Evolutionary conservation across 2,888 invertebrate genomes (phyloP), one percentile per base, ranked within the genome.

Genomic region (Nemotelus nigrinus): DNA sequence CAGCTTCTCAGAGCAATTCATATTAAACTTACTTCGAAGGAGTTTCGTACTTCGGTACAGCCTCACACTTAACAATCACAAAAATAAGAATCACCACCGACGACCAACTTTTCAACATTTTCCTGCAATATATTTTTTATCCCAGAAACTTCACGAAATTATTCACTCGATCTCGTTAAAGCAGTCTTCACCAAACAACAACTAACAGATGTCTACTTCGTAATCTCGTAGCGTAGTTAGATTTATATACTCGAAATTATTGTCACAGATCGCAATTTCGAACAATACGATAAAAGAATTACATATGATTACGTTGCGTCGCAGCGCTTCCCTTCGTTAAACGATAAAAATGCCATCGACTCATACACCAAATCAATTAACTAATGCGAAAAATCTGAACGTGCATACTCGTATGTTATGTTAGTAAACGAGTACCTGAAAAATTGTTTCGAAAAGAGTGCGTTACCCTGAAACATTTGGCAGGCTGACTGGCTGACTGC

Each of bases 231-330:
- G 3, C 44, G 41, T 3, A 25, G n/a, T 41, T 43, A 53, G 55
- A 57, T 64, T 76, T 76, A 76, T 76, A 76, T 64, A 65, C 48
- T 48, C 48, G 3, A 45, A 44, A 50, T 64, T 50, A 2, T 64
- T 64, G 76, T 76, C 76, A 76, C 76, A 76, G 65, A 43, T 64
- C 5, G 65, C 76, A 76, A 50, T 76, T 76, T 76, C 39, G 45
- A 76, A 76, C 76, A 76, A 76, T 76, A 65, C 48, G 3, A 76
- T 53, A 65, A 65, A 65, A 76, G 63, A 64, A 76, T 76, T 76
- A 55, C 53, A 44, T 50, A 39, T 5, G 60, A 74, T 74, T 74
- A 63, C 48, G 47, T 48, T 63, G 25, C 25, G 25, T 25, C 25
- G 3, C 39, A 39, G 8, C 39, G 43, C 63, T 63, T 74, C 41